phyloP scores from a whole-genome alignment of 2,888 invertebrate species.

The Panorpa germanica region DNA sequence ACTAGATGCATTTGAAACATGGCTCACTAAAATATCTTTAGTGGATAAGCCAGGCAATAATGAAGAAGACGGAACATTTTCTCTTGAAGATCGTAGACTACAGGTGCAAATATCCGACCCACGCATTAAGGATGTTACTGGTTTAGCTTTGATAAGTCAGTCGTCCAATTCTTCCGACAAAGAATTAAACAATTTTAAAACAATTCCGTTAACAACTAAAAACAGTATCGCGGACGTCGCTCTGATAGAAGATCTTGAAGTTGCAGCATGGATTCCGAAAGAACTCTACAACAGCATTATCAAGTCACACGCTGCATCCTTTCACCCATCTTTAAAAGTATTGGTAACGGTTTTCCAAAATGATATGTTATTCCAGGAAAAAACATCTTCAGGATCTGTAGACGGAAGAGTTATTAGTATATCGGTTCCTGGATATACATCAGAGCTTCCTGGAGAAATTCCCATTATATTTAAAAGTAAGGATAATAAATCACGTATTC shows the following conservation, averaged over 20 bases:
- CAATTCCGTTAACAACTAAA: conserved; percentile 25
- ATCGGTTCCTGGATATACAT: conserved; percentile 35
- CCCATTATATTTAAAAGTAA: conserved; percentile 28
- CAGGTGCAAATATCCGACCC: conserved; percentile 31
- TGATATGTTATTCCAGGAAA: conserved; percentile 32
- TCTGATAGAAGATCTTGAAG: conserved; percentile 18
- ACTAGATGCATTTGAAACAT: too few species aligned
- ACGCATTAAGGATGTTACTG: conserved; percentile 27
- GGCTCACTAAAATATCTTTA: too few species aligned
- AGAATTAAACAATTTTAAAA: conserved; percentile 13
- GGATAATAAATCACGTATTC: conserved; percentile 15
- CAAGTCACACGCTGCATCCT: too few species aligned
- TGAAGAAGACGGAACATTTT: too few species aligned
- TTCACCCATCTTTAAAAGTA: conserved; percentile 22
- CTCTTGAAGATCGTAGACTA: too few species aligned
- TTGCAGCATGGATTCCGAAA: conserved; percentile 18
- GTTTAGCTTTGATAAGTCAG: conserved; percentile 24
- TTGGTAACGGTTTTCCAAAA: conserved; percentile 32
- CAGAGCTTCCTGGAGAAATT: conserved; percentile 31
- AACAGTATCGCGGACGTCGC: too few species aligned
- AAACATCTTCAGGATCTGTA: conserved; percentile 16
- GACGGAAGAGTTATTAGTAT: conserved; percentile 35
- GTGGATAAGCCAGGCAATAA: too few species aligned
- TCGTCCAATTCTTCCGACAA: conserved; percentile 12
- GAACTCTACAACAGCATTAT: too few species aligned